Percentiles rank a stretch among this genome's conserved stretches.
Conservation (phyloP, 1,140 invertebrate genomes). For the Penaeus japonicus region DNA sequence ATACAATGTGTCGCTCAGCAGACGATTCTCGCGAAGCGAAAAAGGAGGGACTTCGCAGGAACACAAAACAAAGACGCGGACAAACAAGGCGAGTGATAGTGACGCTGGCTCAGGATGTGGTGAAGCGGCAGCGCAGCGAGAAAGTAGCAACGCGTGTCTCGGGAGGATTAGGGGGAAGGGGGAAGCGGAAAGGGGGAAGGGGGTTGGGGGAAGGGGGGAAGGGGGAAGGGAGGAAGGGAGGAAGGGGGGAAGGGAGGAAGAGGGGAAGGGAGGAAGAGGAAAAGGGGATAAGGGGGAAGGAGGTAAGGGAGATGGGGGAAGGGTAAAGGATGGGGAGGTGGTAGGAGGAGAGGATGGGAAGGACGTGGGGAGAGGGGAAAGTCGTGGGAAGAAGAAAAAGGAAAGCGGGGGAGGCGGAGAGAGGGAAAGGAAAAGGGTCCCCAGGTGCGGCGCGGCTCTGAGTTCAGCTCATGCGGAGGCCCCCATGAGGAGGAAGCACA, state of each 20-base stretch:
- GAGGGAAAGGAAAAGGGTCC: too few relatives aligned
- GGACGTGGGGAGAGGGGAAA: neutral
- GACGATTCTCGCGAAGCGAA: too few relatives aligned
- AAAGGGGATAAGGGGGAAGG: neutral
- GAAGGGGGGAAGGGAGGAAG: neutral
- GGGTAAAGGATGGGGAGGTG: neutral
- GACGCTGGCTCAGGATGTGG: neutral
- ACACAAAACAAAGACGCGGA: too few relatives aligned
- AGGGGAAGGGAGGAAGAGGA: neutral
- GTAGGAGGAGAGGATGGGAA: neutral
- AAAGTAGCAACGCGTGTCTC: neutral
- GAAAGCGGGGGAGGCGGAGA: too few relatives aligned
- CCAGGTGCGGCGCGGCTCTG: too few relatives aligned
- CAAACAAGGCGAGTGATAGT: too few relatives aligned
- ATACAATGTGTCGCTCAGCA: too few relatives aligned
- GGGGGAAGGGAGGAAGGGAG: neutral
- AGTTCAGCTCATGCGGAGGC: too few relatives aligned
- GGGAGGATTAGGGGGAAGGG: neutral
- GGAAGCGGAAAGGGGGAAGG: neutral
- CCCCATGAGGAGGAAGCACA: too few relatives aligned
- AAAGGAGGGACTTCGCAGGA: too few relatives aligned
- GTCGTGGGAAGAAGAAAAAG: too few relatives aligned
- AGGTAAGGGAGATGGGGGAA: neutral
- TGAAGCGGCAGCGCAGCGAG: neutral
- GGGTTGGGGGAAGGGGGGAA: neutral